These are phyloP conservation scores for Trisateles emortualis DNA, from an alignment of 2,888 invertebrate species.

Conservation along the genomic window DNA sequence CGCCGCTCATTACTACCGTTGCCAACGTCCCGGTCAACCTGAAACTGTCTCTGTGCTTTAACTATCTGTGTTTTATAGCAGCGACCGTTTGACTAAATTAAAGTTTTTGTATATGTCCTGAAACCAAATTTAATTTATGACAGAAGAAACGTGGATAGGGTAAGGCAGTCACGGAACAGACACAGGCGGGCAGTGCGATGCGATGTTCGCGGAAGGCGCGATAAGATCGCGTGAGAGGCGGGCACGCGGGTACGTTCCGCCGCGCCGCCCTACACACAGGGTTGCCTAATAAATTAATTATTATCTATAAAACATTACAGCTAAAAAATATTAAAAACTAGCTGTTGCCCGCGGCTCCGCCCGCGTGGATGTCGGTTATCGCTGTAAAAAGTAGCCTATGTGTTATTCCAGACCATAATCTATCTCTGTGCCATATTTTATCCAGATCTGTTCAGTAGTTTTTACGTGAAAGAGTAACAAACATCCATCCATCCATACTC, in stretches of 20 bases:
- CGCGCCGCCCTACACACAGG: conserved; percentile 59
- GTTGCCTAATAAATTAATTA: conserved; percentile 42
- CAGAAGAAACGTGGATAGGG: conserved; percentile 65
- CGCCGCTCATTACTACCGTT: conserved; percentile 79
- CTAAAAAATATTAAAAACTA: neutral
- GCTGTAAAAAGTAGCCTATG: too few species aligned
- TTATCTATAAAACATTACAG: neutral
- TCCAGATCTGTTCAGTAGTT: too few species aligned
- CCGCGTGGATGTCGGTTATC: too few species aligned
- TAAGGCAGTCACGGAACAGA: conserved; percentile 78
- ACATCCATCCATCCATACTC: too few species aligned
- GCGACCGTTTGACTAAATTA: conserved; percentile 46
- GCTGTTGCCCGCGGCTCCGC: too few species aligned
- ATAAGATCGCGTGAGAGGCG: conserved; percentile 85
- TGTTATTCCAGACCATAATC: too few species aligned
- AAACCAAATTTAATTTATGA: conserved; percentile 67
- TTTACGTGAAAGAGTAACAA: too few species aligned
- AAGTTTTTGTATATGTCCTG: conserved; percentile 53
- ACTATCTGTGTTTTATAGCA: conserved; percentile 58
- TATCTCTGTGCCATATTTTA: too few species aligned
- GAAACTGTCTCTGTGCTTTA: conserved; percentile 66
- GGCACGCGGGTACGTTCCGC: conserved; percentile 67
- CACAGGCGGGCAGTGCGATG: conserved; percentile 77
- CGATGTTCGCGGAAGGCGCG: conserved; percentile 84
- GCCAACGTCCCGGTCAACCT: conserved; percentile 65